Conservation (phyloP, 2,888 invertebrate species). For the Scaptomyza tumidula region DNA sequence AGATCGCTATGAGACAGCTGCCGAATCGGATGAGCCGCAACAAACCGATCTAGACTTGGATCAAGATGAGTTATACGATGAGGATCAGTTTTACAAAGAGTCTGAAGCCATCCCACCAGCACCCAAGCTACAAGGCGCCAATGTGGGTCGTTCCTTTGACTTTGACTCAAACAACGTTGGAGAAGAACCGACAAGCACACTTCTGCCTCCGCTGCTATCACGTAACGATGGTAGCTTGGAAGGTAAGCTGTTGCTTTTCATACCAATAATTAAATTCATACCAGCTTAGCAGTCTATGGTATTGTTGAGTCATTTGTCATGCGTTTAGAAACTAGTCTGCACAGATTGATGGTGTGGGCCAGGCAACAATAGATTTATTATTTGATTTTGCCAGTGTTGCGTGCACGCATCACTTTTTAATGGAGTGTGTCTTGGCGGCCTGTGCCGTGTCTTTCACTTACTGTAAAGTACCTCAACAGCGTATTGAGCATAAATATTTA, state of each 20-base stretch:
- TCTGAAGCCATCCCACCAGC: constrained; percentile 86
- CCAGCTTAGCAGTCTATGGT: not conserved
- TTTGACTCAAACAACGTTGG: constrained; percentile 52
- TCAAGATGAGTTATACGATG: constrained; percentile 86
- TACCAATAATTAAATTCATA: not conserved
- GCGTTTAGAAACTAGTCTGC: constrained; percentile 9
- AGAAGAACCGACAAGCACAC: constrained; percentile 70
- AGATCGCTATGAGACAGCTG: constrained; percentile 91
- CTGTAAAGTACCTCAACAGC: constrained; percentile 48
- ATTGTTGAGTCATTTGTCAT: not conserved
- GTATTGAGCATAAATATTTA: constrained; percentile 60
- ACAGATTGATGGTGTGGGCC: constrained; percentile 8
- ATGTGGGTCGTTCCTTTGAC: constrained; percentile 75
- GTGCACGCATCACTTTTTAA: constrained; percentile 32
- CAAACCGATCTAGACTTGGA: constrained; percentile 85
- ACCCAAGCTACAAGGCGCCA: constrained; percentile 84
- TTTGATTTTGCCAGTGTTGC: constrained; percentile 31
- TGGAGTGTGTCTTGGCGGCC: constrained; percentile 25
- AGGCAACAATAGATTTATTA: constrained; percentile 39
- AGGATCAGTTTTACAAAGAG: constrained; percentile 86
- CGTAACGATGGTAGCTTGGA: constrained; percentile 81
- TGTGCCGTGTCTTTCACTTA: constrained; percentile 33
- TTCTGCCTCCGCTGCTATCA: constrained; percentile 79
- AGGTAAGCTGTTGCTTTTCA: constrained; percentile 68
- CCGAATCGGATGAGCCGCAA: constrained; percentile 91